phyloP scores from a whole-genome alignment of 92 coral and sea anemone species.

The Epizoanthus fatuus region DNA sequence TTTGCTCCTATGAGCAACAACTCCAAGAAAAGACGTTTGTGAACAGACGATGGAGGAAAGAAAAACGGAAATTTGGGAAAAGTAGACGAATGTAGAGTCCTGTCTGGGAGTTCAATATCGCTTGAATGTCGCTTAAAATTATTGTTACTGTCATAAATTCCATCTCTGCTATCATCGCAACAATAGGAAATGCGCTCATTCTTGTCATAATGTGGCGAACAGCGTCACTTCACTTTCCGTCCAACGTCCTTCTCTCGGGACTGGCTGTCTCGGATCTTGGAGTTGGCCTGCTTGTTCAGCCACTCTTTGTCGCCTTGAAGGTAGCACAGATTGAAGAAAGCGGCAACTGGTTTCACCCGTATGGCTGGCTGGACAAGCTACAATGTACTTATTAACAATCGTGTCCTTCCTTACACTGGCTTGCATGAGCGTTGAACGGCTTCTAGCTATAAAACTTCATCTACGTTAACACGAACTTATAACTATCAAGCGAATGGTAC shows the following conservation, averaged over 20 bases:
- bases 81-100: no score
- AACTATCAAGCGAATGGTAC: background rate
- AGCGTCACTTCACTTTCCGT: no score
- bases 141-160: background rate
- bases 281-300: slow-evolving; percentile 5
- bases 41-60: no score
- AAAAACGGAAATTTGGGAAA: no score
- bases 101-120: no score
- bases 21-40: no score
- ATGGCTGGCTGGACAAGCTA: slow-evolving; percentile 11
- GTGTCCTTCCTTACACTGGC: background rate
- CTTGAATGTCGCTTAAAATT: no score
- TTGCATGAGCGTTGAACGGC: slow-evolving; percentile 11
- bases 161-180: background rate
- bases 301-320: background rate
- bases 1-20: no score
- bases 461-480: background rate
- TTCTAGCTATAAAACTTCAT: background rate
- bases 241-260: background rate
- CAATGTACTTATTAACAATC: background rate
- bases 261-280: background rate
- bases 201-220: background rate
- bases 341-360: background rate
- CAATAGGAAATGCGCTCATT: background rate
- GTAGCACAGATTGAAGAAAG: slow-evolving; percentile 10